phyloP scores from a whole-genome alignment of 2,113 vertebrate genomes.

The Mormoops blainvillei region DNA sequence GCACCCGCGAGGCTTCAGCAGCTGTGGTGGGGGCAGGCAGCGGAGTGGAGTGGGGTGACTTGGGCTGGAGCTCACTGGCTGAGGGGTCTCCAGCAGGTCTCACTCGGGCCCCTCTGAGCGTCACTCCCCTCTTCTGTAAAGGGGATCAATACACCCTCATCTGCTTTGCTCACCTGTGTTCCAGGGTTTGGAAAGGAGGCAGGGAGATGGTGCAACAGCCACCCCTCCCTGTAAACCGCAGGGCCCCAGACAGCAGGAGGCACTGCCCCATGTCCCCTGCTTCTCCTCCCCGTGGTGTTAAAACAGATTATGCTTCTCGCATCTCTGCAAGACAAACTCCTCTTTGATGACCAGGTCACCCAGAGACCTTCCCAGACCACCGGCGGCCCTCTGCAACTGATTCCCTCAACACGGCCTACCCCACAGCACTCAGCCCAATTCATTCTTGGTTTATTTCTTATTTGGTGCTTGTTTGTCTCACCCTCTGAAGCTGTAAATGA shows the following conservation, averaged over 20 bases:
- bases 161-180: not conserved
- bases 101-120: too few relatives aligned
- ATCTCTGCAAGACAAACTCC: too few relatives aligned
- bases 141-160: rapidly evolving
- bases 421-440: rapidly evolving
- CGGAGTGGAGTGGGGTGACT: not conserved
- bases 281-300: not conserved
- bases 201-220: too few relatives aligned
- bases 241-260: too few relatives aligned
- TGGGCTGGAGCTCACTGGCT: not conserved
- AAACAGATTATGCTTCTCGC: too few relatives aligned
- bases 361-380: too few relatives aligned
- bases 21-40: not conserved
- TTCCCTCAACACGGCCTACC: not conserved
- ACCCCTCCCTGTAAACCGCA: too few relatives aligned
- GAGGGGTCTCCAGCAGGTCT: not conserved
- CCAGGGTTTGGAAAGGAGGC: not conserved
- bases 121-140: not conserved
- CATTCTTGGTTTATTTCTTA: not conserved
- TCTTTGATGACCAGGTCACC: too few relatives aligned
- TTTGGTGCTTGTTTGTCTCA: not conserved
- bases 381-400: rapidly evolving
- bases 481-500: not conserved
- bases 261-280: not conserved
- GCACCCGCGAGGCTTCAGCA: rapidly evolving